These are phyloP conservation scores for Vultur gryphus DNA, from an alignment of 2,797 vertebrate genomes.

Conservation along the genomic window DNA sequence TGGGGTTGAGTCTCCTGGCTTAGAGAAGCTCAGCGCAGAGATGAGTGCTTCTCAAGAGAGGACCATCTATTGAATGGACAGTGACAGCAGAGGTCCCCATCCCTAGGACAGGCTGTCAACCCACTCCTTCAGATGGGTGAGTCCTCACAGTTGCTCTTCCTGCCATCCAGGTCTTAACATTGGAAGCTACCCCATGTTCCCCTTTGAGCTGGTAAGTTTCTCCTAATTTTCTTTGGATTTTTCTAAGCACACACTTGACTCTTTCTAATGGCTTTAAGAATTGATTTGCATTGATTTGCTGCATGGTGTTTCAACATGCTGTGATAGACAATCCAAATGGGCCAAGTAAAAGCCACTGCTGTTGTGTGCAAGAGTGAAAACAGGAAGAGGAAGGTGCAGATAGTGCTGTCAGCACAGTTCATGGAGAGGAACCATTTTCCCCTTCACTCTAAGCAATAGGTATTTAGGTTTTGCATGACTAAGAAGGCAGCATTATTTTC, in stretches of 20 bases:
- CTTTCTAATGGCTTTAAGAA: background rate
- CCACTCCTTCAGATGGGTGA: background rate
- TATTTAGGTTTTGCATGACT: background rate
- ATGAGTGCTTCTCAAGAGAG: background rate
- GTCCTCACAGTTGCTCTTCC: background rate
- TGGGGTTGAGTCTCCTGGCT: background rate
- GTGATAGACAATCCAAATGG: background rate
- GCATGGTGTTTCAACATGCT: background rate
- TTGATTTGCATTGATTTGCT: background rate
- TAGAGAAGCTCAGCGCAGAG: background rate
- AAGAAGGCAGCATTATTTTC: background rate
- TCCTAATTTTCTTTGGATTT: background rate
- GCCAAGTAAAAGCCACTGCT: background rate
- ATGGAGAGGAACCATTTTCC: background rate
- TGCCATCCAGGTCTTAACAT: background rate
- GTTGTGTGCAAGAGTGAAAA: background rate
- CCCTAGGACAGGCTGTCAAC: background rate
- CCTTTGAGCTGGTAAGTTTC: background rate
- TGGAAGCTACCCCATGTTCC: background rate
- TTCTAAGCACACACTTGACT: background rate
- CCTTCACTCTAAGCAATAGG: background rate
- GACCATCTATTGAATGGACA: background rate
- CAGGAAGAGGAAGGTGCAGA: background rate
- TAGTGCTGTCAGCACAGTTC: background rate
- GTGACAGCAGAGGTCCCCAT: background rate